Percentiles rank a stretch among this genome's conserved stretches.
phyloP scores from a whole-genome alignment of 2,888 invertebrate species.

The Stenodema calcarata region DNA sequence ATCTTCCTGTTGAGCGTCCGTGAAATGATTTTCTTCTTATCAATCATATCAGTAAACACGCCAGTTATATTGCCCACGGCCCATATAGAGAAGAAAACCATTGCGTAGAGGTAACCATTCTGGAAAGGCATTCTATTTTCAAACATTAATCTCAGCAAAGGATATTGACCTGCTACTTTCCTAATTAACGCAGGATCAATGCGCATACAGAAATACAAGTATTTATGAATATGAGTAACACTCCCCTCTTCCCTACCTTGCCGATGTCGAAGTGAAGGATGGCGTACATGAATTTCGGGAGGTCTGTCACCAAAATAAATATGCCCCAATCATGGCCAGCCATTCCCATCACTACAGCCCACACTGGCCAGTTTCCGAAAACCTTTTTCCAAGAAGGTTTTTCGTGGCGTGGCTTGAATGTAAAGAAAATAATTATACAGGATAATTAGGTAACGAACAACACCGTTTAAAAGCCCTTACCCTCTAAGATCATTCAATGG shows the following conservation, averaged over 20 bases:
- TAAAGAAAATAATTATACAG: no score
- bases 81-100: conserved; percentile 74
- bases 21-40: conserved; percentile 59
- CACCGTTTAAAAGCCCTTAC: no score
- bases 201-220: no score
- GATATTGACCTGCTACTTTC: no score
- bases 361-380: not conserved
- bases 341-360: not conserved
- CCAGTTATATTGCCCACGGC: conserved; percentile 70
- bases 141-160: no score
- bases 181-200: no score
- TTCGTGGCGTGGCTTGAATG: not conserved
- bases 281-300: conserved; percentile 5
- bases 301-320: conserved; percentile 3
- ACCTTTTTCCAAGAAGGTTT: not conserved
- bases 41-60: conserved; percentile 71
- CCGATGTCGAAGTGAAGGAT: conserved; percentile 1
- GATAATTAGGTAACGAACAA: no score
- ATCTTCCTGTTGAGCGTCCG: conserved; percentile 63
- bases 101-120: conserved; percentile 69
- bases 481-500: no score
- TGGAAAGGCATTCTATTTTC: conserved; percentile 55
- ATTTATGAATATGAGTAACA: no score
- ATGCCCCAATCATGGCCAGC: conserved; percentile 9
- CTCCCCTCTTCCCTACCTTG: not conserved